Evolutionary conservation across 2,113 vertebrate genomes (phyloP), one percentile per base, ranked within the genome.

Genomic region (Pionites leucogaster): DNA sequence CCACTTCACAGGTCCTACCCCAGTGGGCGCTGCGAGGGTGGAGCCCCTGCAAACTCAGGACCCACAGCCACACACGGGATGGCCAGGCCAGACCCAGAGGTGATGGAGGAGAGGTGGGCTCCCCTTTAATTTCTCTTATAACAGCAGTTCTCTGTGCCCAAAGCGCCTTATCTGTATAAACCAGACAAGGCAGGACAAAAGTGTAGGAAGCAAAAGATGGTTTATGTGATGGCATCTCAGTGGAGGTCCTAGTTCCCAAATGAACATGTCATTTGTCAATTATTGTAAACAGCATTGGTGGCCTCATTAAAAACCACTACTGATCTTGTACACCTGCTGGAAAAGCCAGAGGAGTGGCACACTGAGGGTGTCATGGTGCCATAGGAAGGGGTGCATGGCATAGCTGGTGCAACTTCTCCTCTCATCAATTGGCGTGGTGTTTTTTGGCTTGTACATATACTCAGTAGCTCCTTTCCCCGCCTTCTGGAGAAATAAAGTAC

Each of bases 1-100:
- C 47, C 52, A n/a, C 0, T 2, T 25, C 23, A 63, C 2, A 2
- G 17, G 53, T 63, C 55, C 46, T 74, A 62, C n/a, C 39, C 29
- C 31, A 31, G 29, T 17, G 28, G 17, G 3, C 2, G 25, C 46
- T 60, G 41, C 5, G 0, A 1, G 18, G 13, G 37, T 10, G 19
- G 25, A 76, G 14, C 17, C 28, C 44, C n/a, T 29, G 25, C 44
- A 22, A 60, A 53, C 24, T 49, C n/a, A 17, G 7, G 6, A 29
- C 8, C 41, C 41, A 71, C 44, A 57, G 9, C 24, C 2, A 6
- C 1, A 1, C 7, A 2, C 20, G 13, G 35, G 27, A 13, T 29
- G 28, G 29, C 16, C 77, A 67, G 19, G 5, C 14, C 35, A 55
- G n/a, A 29, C 27, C 39, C 35, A 74, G 47, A 44, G 24, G 19